These are phyloP conservation scores for Drosophila asahinai DNA, from an alignment of 1,140 invertebrate species.

Conservation along the genomic window DNA sequence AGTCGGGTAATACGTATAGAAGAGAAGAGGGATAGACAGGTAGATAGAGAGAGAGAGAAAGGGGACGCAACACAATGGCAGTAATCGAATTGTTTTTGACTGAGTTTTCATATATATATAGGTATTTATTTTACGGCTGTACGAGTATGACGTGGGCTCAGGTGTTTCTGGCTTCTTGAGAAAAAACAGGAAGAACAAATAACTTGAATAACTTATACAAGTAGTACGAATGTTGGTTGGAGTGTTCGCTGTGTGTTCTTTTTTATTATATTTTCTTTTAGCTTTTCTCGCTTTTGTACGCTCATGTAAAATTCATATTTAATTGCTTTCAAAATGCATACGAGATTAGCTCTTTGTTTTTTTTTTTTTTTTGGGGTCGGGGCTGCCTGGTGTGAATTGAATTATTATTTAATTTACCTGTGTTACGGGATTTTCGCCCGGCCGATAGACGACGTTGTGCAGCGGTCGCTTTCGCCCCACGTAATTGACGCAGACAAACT, in stretches of 20 bases:
- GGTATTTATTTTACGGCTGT: constrained; percentile 25
- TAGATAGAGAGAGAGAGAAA: constrained; percentile 35
- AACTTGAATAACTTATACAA: constrained; percentile 51
- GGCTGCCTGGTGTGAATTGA: constrained; percentile 32
- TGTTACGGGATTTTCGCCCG: constrained; percentile 95
- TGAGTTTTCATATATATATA: constrained; percentile 43
- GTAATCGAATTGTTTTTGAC: constrained; percentile 49
- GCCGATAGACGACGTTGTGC: constrained; percentile 94
- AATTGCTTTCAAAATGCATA: constrained; percentile 69
- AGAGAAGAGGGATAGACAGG: constrained; percentile 31
- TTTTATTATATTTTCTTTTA: constrained; percentile 27
- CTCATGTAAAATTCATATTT: constrained; percentile 69
- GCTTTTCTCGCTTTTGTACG: constrained; percentile 36
- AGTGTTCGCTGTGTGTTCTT: constrained; percentile 40
- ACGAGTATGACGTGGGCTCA: constrained; percentile 58
- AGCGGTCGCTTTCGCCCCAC: constrained; percentile 95
- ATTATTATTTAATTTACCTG: constrained; percentile 88
- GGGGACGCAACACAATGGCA: constrained; percentile 69
- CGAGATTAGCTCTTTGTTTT: constrained; percentile 44
- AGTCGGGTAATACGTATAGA: constrained; percentile 36
- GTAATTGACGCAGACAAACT: constrained; percentile 98
- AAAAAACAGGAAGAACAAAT: constrained; percentile 35
- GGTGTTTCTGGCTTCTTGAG: constrained; percentile 56
- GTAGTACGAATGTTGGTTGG: constrained; percentile 48
- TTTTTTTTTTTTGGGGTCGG: constrained; percentile 19